These are phyloP conservation scores for Morpho helenor DNA, from an alignment of 2,888 invertebrate species.

Conservation along the genomic window DNA sequence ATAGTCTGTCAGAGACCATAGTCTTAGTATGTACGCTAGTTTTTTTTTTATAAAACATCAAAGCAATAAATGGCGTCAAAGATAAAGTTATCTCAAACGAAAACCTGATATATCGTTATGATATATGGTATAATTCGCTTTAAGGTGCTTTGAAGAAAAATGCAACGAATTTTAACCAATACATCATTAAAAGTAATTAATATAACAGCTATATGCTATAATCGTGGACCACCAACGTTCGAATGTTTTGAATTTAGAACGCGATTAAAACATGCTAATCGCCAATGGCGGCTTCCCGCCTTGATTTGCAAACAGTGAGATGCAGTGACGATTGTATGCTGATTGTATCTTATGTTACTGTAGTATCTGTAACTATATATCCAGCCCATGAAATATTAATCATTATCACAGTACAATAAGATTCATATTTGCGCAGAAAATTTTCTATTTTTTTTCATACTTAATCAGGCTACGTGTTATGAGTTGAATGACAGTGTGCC, in stretches of 20 bases:
- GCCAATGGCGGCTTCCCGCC: conserved; percentile 44
- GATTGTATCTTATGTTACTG: conserved; percentile 38
- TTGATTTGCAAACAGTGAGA: conserved; percentile 72
- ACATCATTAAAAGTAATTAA: conserved; percentile 1
- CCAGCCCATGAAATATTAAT: neutral
- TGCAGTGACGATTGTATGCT: conserved; percentile 69
- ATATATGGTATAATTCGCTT: no score
- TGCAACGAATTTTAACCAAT: no score
- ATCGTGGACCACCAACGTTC: conserved; percentile 50
- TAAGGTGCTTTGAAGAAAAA: no score
- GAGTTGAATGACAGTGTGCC: conserved; percentile 11
- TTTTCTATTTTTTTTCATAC: neutral
- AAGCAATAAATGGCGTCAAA: no score
- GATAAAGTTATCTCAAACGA: no score
- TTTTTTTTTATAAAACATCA: no score
- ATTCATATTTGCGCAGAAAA: neutral
- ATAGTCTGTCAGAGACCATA: no score
- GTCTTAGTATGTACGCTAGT: no score
- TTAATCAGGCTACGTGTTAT: conserved; percentile 10
- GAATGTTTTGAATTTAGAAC: conserved; percentile 51
- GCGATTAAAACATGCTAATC: conserved; percentile 58
- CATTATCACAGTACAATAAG: neutral
- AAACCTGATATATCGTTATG: no score
- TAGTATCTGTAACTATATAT: neutral
- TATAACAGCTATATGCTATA: conserved; percentile 3